A percentile compares a stretch with the other conserved stretches of the same genome.
Evolutionary conservation across 2,797 vertebrate species (phyloP).

Genomic region (Catamblyrhynchus diadema): DNA sequence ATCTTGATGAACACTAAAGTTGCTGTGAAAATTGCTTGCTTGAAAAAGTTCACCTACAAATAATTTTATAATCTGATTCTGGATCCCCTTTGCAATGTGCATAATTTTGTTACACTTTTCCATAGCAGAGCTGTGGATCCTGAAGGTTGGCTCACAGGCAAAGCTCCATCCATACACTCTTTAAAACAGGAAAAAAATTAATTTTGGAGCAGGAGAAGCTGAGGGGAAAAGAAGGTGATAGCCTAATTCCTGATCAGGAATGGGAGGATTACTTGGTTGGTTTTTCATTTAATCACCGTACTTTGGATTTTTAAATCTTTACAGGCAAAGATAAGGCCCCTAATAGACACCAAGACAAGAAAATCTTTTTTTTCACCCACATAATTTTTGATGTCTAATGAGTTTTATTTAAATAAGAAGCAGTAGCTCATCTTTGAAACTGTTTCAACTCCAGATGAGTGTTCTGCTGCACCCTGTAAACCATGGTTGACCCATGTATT

Average conservation of each 20-base stretch:
- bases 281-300: not conserved
- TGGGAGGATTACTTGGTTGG: fast-evolving
- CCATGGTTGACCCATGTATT: not conserved
- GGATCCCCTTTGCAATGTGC: not conserved
- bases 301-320: not conserved
- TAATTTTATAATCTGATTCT: not conserved
- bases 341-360: not conserved
- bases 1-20: not conserved
- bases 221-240: not conserved
- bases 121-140: not conserved
- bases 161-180: not conserved
- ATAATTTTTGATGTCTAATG: not conserved
- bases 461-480: not conserved
- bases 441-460: not conserved
- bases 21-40: not conserved
- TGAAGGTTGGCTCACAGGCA: not conserved
- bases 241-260: not conserved
- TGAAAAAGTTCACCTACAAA: not conserved
- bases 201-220: not conserved
- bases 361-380: not conserved
- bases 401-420: not conserved
- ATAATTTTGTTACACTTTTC: not conserved
- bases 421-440: not conserved
- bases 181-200: not conserved
- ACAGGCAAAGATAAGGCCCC: not conserved